phyloP scores from a whole-genome alignment of 2,888 invertebrate genomes.

The Aphodius granarius region DNA sequence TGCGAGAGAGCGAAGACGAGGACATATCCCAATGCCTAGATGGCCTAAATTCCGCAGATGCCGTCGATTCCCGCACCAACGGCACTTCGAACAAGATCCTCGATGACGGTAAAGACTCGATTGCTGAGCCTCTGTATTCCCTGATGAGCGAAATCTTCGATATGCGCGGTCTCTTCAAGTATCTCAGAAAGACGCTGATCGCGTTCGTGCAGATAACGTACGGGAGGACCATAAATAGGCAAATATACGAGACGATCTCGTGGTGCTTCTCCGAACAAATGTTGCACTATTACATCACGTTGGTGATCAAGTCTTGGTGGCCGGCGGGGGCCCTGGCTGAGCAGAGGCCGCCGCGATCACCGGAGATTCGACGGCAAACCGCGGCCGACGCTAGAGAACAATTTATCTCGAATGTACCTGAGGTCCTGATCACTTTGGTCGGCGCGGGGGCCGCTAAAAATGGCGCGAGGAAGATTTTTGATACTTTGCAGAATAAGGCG shows the following conservation, averaged over 20 bases:
- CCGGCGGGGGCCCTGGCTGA: constrained; percentile 77
- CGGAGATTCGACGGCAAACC: constrained; percentile 69
- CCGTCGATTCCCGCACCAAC: constrained; percentile 51
- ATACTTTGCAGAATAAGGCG: constrained; percentile 79
- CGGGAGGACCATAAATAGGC: constrained; percentile 90
- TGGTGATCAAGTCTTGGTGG: constrained; percentile 87
- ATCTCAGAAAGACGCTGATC: constrained; percentile 84
- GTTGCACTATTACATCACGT: constrained; percentile 83
- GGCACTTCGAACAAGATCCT: constrained; percentile 52
- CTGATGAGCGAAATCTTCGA: constrained; percentile 89
- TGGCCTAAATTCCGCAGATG: constrained; percentile 57
- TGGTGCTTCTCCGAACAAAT: constrained; percentile 90
- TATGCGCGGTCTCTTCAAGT: constrained; percentile 84
- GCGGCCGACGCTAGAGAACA: constrained; percentile 69
- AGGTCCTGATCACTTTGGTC: constrained; percentile 79
- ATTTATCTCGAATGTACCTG: constrained; percentile 73
- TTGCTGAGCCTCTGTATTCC: constrained; percentile 88
- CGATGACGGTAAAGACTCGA: constrained; percentile 75
- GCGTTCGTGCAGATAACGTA: constrained; percentile 87
- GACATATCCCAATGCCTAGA: constrained; percentile 80
- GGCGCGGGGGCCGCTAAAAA: constrained; percentile 83
- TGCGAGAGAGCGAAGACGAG: constrained; percentile 75
- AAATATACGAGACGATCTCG: constrained; percentile 83
- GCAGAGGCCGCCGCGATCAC: constrained; percentile 57
- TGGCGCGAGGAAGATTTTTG: constrained; percentile 84